Evolutionary conservation across 2,113 vertebrate genomes (phyloP).

Genomic region (Pseudonaja textilis): DNA sequence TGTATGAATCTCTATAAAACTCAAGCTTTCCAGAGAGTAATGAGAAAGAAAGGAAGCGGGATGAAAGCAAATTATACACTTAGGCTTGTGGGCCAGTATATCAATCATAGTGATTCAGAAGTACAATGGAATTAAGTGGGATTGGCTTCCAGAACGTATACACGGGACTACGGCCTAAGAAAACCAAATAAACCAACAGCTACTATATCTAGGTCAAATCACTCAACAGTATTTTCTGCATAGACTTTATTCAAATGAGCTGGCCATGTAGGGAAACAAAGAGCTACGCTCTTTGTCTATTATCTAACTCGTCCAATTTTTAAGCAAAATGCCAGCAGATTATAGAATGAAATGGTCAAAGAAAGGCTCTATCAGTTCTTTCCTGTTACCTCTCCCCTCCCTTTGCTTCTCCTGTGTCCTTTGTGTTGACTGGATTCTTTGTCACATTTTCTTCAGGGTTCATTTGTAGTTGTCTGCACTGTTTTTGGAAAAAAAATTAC

Average conservation of each 20-base stretch:
- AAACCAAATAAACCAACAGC: background rate
- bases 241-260: background rate
- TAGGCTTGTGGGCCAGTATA: background rate
- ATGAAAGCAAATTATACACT: background rate
- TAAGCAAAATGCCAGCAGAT: background rate
- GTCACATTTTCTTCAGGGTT: conserved; percentile 21
- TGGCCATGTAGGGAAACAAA: background rate
- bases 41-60: background rate
- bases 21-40: background rate
- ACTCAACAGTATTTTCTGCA: background rate
- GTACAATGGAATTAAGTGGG: background rate
- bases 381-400: background rate
- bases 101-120: background rate
- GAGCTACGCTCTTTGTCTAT: background rate
- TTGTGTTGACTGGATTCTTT: conserved; percentile 25
- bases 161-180: background rate
- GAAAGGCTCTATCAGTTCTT: background rate
- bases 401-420: conserved; percentile 2
- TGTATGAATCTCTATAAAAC: background rate
- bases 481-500: background rate
- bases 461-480: conserved; percentile 33
- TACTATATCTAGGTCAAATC: background rate
- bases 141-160: background rate
- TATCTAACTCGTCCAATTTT: background rate
- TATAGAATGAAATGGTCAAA: conserved; percentile 28